Percentiles rank a stretch among this genome's conserved stretches.
Evolutionary conservation across 2,113 vertebrate species (phyloP).

Genomic region (Micromys minutus): DNA sequence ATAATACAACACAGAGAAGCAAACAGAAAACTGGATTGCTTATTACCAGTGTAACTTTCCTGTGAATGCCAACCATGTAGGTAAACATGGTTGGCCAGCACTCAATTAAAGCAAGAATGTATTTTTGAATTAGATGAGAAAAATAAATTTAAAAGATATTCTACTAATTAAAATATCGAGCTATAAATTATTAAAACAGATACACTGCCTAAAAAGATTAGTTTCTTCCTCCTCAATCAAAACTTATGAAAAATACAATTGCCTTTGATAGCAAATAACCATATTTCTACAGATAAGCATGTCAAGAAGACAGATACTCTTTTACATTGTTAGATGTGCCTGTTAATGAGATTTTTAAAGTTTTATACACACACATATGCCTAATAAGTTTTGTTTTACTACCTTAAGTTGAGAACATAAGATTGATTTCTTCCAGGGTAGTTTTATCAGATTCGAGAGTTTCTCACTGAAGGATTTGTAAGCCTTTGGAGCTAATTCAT

Average conservation of each 20-base stretch:
- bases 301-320: not conserved
- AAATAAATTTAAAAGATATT: not conserved
- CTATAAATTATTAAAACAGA: not conserved
- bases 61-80: not conserved
- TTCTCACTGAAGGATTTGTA: not conserved
- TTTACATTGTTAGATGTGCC: not conserved
- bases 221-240: not conserved
- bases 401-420: not conserved
- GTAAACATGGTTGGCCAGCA: not conserved
- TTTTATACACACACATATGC: not conserved
- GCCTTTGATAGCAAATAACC: not conserved
- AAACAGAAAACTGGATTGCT: not conserved
- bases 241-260: not conserved
- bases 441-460: not conserved
- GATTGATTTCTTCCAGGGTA: slow-evolving; percentile 22
- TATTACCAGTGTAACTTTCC: not conserved
- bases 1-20: not conserved
- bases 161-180: not conserved
- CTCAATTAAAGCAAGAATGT: not conserved
- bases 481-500: not conserved
- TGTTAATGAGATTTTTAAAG: not conserved
- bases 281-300: not conserved
- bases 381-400: not conserved
- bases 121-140: slow-evolving; percentile 14
- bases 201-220: not conserved